Evolutionary conservation across 2,888 invertebrate genomes (phyloP), one percentile per base, ranked within the genome.

Genomic region (Diaphora mendica): DNA sequence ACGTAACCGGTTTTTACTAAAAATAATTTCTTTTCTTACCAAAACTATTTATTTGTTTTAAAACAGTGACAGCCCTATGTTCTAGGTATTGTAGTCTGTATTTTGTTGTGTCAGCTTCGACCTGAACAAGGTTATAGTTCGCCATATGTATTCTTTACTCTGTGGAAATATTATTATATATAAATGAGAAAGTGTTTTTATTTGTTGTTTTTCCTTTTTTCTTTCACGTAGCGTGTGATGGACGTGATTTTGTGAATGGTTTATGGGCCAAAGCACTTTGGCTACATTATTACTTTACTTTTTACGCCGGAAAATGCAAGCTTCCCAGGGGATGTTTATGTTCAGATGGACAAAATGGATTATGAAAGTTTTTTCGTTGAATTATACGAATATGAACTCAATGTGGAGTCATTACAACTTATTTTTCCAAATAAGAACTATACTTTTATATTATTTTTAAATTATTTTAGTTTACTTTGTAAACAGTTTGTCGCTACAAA

Each of bases 181-280:
- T 62, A 17, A 62, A 30, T 62, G 30, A 30, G 62, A 30, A 62
- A 62, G 17, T 62, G 17, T 30, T 13, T 30, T 30, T 62, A 62
- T 62, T 62, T 62, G 30, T 30, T 62, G 62, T 62, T 62, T 59
- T 62, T 30, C 15, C 59, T 59, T 59, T 59, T 59, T 62, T 62
- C 62, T 62, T 30, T 62, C 30, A 30, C 62, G 62, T 30, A 62
- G 15, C 30, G 30, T 17, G 30, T 30, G 62, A 30, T 62, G 62
- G 62, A 62, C 62, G 62, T 62, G 62, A 62, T 62, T 59, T 62
- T 62, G 62, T 17, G 62, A 62, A 62, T 62, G 62, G 62, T 62
- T 62, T 62, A 62, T 62, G 30, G 62, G 17, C 62, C 62, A 62
- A 62, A 62, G 62, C 62, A 62, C 62, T 62, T 62, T 62, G 62